A percentile compares a stretch with the other conserved stretches of the same genome.
Evolutionary conservation across 2,113 vertebrate species (phyloP).

Genomic region (Calidris pugnax): DNA sequence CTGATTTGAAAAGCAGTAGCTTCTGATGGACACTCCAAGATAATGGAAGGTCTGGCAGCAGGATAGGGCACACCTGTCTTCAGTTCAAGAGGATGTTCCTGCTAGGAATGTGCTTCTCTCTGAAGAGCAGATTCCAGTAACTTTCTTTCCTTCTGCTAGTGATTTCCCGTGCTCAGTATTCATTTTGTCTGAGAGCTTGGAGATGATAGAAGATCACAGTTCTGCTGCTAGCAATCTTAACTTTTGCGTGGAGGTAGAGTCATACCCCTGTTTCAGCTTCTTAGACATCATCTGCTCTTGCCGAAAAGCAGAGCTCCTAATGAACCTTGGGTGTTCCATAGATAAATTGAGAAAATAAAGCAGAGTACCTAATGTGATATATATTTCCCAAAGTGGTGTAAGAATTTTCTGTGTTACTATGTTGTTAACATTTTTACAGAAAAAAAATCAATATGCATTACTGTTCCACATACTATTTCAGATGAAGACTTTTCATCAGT

Average conservation of each 20-base stretch:
- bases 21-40: background rate
- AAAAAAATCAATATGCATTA: background rate
- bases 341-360: background rate
- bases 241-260: background rate
- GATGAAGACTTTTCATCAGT: background rate
- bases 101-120: background rate
- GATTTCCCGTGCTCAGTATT: background rate
- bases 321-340: background rate
- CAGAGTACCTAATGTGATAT: background rate
- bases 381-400: rapidly evolving
- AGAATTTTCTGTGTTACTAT: background rate
- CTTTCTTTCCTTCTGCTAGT: background rate
- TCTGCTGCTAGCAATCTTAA: background rate
- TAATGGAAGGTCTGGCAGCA: background rate
- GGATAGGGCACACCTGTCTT: background rate
- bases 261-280: background rate
- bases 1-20: background rate
- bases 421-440: background rate
- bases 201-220: background rate
- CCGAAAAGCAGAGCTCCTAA: background rate
- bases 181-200: background rate
- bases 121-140: background rate
- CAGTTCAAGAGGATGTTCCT: background rate
- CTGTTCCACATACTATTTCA: background rate
- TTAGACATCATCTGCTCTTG: background rate